Evolutionary conservation across 2,797 vertebrate species (phyloP).

Genomic region (Semaprochilodus insignis): DNA sequence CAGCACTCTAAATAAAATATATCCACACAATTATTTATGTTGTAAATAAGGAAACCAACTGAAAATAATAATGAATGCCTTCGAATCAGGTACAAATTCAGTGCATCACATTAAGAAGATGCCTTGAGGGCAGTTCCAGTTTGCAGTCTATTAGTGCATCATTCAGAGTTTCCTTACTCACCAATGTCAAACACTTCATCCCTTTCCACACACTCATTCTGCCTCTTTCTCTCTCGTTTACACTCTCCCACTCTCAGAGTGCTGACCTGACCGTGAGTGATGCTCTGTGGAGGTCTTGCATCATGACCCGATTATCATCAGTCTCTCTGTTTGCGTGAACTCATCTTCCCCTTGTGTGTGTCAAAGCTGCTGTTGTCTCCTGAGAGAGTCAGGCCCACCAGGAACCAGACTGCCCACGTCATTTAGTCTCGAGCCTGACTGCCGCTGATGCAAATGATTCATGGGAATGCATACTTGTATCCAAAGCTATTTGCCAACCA

Average conservation of each 20-base stretch:
- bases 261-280: conserved; percentile 21
- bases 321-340: conserved; percentile 24
- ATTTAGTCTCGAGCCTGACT: conserved; percentile 3
- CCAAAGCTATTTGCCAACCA: conserved; percentile 19
- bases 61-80: too few species aligned
- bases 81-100: too few species aligned
- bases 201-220: background rate
- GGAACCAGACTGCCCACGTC: conserved; percentile 23
- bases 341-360: conserved; percentile 11
- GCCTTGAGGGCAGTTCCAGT: background rate
- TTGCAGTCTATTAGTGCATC: background rate
- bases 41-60: too few species aligned
- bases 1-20: too few species aligned
- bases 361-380: conserved; percentile 11
- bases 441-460: conserved; percentile 39
- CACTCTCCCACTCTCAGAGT: conserved; percentile 5
- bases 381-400: conserved; percentile 19
- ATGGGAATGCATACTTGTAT: conserved; percentile 6
- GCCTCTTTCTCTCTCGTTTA: background rate
- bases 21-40: too few species aligned
- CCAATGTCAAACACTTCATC: background rate
- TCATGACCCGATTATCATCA: conserved; percentile 7
- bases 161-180: conserved; percentile 29
- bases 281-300: conserved; percentile 25
- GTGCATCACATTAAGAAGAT: too few species aligned